Percentiles rank a stretch among this genome's conserved stretches.
Conservation (phyloP, 2,888 invertebrate species). For the Dolichomitus sp. region DNA sequence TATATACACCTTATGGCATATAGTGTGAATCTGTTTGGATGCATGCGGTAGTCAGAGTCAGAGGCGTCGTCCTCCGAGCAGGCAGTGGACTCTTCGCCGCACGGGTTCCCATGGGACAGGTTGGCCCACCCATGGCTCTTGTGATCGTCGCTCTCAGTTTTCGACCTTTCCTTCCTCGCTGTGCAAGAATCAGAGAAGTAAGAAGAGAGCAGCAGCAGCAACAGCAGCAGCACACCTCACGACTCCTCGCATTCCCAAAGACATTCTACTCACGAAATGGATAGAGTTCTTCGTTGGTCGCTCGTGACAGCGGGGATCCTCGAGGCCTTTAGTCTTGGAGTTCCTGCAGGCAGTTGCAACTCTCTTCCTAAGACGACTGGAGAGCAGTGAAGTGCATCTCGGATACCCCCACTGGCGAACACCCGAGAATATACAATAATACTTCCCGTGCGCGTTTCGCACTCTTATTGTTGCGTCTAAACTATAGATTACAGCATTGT, state of each 20-base stretch:
- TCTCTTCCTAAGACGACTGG: background rate
- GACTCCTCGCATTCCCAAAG: slow-evolving; percentile 56
- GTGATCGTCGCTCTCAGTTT: slow-evolving; percentile 62
- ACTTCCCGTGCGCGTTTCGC: slow-evolving; percentile 77
- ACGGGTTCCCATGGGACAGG: slow-evolving; percentile 78
- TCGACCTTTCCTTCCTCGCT: slow-evolving; percentile 45
- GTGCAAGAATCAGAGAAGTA: slow-evolving; percentile 18
- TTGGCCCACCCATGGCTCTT: slow-evolving; percentile 85
- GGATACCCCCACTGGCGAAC: background rate
- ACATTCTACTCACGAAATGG: slow-evolving; percentile 75
- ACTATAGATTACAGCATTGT: slow-evolving; percentile 81
- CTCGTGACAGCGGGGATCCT: slow-evolving; percentile 82
- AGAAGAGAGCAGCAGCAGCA: slow-evolving; percentile 28
- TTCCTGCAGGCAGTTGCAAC: background rate
- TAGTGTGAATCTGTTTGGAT: slow-evolving; percentile 29
- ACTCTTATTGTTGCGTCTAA: slow-evolving; percentile 81
- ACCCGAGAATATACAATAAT: slow-evolving; percentile 62
- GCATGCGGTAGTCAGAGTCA: slow-evolving; percentile 28
- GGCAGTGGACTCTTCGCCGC: slow-evolving; percentile 26
- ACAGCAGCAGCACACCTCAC: slow-evolving; percentile 31
- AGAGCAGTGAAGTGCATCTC: background rate
- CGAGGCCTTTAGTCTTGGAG: slow-evolving; percentile 58
- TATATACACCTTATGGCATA: slow-evolving; percentile 2
- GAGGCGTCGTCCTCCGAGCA: slow-evolving; percentile 13
- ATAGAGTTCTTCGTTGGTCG: slow-evolving; percentile 81